Percentiles rank a stretch among this genome's conserved stretches.
These are phyloP conservation scores for Caenorhabditis doughertyi DNA, from an alignment of 2,888 invertebrate genomes.

Conservation along the genomic window DNA sequence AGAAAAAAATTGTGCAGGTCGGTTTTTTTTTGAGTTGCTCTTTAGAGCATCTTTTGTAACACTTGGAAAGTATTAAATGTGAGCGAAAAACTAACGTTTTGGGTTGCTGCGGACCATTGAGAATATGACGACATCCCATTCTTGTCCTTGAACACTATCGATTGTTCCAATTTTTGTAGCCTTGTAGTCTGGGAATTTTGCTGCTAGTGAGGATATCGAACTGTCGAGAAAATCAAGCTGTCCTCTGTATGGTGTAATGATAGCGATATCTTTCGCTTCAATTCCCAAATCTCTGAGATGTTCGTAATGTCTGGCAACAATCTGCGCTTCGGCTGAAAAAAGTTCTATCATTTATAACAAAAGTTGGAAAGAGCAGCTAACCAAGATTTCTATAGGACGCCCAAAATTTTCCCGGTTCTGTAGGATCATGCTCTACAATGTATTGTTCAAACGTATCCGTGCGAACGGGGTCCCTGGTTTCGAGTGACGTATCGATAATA, in stretches of 20 bases:
- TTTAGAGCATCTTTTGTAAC: no score
- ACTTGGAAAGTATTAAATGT: no score
- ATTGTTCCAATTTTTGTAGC: slow-evolving; percentile 27
- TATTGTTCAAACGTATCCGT: not conserved
- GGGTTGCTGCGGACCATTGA: slow-evolving; percentile 41
- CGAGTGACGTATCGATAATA: slow-evolving; percentile 2
- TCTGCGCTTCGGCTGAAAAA: slow-evolving; percentile 21
- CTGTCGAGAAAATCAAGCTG: not conserved
- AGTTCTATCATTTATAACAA: not conserved
- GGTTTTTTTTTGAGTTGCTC: no score
- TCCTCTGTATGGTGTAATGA: slow-evolving; percentile 47
- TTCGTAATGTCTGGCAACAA: slow-evolving; percentile 2
- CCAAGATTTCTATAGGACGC: not conserved
- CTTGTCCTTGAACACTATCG: slow-evolving; percentile 52
- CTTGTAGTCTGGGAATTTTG: not conserved
- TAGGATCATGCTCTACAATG: not conserved
- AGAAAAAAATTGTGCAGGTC: no score
- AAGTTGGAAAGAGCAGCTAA: not conserved
- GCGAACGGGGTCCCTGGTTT: not conserved
- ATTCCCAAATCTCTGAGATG: not conserved
- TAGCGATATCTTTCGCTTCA: not conserved
- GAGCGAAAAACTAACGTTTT: slow-evolving; percentile 10
- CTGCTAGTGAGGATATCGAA: not conserved
- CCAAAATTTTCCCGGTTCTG: not conserved
- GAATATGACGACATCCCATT: slow-evolving; percentile 44